These are phyloP conservation scores for Actinia tenebrosa DNA, from an alignment of 64 coral and sea anemone species.

Conservation along the genomic window DNA sequence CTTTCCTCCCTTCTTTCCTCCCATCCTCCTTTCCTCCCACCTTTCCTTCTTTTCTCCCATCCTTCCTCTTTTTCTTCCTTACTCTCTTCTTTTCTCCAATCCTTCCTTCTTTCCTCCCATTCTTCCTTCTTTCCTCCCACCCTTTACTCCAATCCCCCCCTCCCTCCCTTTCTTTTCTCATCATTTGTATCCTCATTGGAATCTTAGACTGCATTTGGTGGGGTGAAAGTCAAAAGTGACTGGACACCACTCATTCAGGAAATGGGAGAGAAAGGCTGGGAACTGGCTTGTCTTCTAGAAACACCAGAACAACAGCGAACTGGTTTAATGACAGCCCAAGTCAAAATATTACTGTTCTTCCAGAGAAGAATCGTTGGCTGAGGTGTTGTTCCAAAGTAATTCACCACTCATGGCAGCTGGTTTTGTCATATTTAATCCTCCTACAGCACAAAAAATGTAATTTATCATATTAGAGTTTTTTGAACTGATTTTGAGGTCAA, in stretches of 20 bases:
- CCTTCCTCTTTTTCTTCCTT: too few species aligned
- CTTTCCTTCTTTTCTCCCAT: too few species aligned
- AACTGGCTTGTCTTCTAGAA: slow-evolving; percentile 71
- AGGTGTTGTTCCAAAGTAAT: background rate
- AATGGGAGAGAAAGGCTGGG: slow-evolving; percentile 79
- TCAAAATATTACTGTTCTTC: slow-evolving; percentile 72
- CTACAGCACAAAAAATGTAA: background rate
- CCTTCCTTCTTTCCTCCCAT: too few species aligned
- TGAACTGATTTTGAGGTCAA: too few species aligned
- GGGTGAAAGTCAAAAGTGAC: slow-evolving; percentile 49
- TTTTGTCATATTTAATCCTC: background rate
- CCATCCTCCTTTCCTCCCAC: too few species aligned
- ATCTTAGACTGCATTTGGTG: slow-evolving; percentile 30
- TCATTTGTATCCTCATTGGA: background rate
- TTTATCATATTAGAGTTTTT: too few species aligned
- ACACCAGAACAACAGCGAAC: slow-evolving; percentile 44
- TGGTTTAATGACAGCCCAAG: slow-evolving; percentile 34
- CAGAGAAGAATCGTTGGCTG: slow-evolving; percentile 38
- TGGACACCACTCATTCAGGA: slow-evolving; percentile 57
- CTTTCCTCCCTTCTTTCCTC: too few species aligned
- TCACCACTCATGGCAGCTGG: background rate
- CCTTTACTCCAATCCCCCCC: too few species aligned
- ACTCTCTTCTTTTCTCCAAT: too few species aligned
- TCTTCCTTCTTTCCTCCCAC: too few species aligned
- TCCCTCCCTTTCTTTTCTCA: too few species aligned